Base-by-base conservation (phyloP, 1,140 invertebrate species). In the Neelides sp. region DNA sequence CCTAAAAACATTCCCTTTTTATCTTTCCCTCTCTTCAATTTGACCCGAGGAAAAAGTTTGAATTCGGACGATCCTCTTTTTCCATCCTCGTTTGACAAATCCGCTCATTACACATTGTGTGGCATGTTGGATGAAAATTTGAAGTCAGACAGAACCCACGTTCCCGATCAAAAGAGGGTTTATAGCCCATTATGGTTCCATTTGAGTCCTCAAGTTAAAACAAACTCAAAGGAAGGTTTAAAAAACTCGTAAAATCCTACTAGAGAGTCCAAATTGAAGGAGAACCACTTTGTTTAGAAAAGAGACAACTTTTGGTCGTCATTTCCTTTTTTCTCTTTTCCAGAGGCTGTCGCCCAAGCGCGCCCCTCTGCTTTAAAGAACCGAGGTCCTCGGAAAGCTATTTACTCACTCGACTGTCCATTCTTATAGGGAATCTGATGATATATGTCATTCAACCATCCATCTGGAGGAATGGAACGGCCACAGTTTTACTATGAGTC, bases 241-340 rank as follows among this genome's bases (percentile, higher is more conserved):
- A 55, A 55, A 54, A 51, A 47, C 36, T 39, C 53, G 50, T 55
- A 55, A 55, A 55, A 55, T 20, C n/a, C n/a, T n/a, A n/a, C n/a
- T n/a, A n/a, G n/a, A n/a, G n/a, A n/a, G 46, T 52, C 50, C 43
- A 39, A 35, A 20, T 22, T 44, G 34, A 5, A 45, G 43, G 50
- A 52, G 35, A 39, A 52, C 50, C 42, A 52, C 50, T 52, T 45
- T 45, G 43, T 46, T 45, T 52, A 52, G 46, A 52, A 37, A 52
- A 45, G 19, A 47, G 12, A 27, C 10, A 13, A 28, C 17, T 13
- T 30, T 46, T 34, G 4, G 17, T 32, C 34, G 4, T 34, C 24
- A 28, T 32, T 17, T 10, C 22, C 23, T 30, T 28, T 13, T 23
- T 13, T 23, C 7, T 28, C n/a, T n/a, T n/a, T n/a, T n/a, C n/a